Evolutionary conservation across 2,888 invertebrate genomes (phyloP).

Genomic region (Acanthopleura granulata): DNA sequence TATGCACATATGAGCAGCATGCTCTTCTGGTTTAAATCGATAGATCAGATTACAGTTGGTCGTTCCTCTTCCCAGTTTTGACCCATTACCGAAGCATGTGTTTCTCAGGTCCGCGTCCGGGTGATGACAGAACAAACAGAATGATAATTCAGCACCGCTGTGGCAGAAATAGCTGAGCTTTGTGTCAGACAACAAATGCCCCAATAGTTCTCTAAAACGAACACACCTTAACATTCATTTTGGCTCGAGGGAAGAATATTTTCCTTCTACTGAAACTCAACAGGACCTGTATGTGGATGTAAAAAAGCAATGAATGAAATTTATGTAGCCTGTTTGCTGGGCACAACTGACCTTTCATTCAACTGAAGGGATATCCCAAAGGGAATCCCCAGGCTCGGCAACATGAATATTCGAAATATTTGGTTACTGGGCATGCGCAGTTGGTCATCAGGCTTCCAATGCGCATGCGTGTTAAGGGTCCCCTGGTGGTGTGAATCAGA

Average conservation of each 20-base stretch:
- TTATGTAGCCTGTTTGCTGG: constrained; percentile 32
- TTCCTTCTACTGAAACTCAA: constrained; percentile 7
- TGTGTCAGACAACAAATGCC: too few relatives aligned
- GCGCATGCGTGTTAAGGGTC: constrained; percentile 53
- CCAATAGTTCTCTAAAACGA: neutral
- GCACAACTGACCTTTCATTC: constrained; percentile 48
- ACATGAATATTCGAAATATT: constrained; percentile 38
- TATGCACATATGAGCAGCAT: too few relatives aligned
- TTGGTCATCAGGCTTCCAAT: constrained; percentile 34
- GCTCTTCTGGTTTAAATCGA: too few relatives aligned
- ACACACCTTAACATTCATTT: neutral
- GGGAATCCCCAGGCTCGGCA: constrained; percentile 50
- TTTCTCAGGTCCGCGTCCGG: too few relatives aligned
- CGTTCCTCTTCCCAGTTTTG: too few relatives aligned
- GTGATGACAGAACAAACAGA: too few relatives aligned
- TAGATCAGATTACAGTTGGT: too few relatives aligned
- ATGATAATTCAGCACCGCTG: too few relatives aligned
- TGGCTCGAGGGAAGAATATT: neutral
- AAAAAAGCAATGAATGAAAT: constrained; percentile 38
- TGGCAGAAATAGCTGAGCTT: too few relatives aligned
- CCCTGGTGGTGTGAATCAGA: constrained; percentile 21
- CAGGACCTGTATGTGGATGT: constrained; percentile 9
- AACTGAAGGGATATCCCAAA: constrained; percentile 41
- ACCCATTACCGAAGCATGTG: too few relatives aligned
- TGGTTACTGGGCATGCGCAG: constrained; percentile 49